Evolutionary conservation across 1,140 invertebrate species (phyloP), one percentile per base, ranked within the genome.

Genomic region (Aphaenogaster floridana): DNA sequence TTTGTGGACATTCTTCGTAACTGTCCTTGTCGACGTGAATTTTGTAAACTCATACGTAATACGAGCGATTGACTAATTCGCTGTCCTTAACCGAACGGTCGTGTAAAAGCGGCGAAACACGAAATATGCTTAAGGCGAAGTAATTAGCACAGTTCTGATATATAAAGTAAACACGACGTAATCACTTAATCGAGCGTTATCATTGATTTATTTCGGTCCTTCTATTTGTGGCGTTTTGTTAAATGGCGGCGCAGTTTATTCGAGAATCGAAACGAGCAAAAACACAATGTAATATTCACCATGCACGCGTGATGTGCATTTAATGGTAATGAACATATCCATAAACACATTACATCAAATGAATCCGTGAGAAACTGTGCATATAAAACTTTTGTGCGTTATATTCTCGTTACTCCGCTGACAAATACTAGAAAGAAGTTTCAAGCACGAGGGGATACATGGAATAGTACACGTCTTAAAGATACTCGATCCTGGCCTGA

Each of bases 311-410:
- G 15, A 78, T 64, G 21, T 78, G 42, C 28, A 50, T 64, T 64
- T 79, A 79, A 79, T 63, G 42, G 6, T 11, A 63, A 61, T 48
- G 15, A 63, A 78, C 28, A 57, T 59, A 79, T 79, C 28, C 42
- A 36, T 45, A 7, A 50, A 63, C 21, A n/a, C 42, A 36, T 78
- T 59, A 36, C 28, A 11, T 64, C 59, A 64, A 34, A 78, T n/a
- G 28, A 48, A 48, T 78, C 59, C 15, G 76, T 64, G 28, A 48
- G 17, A 64, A 63, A 50, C 5, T 48, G 42, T 63, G 57, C 34
- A 5, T 21, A 36, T 28, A 64, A 36, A 64, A n/a, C 15, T 48
- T 63, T 11, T 48, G 42, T 50, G 7, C 3, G 17, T 36, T 36
- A 64, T 21, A 79, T 66, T 39, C 17, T 64, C 2, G 13, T 79